phyloP scores from a whole-genome alignment of 2,113 vertebrate genomes.

The Dipodomys ordii region DNA sequence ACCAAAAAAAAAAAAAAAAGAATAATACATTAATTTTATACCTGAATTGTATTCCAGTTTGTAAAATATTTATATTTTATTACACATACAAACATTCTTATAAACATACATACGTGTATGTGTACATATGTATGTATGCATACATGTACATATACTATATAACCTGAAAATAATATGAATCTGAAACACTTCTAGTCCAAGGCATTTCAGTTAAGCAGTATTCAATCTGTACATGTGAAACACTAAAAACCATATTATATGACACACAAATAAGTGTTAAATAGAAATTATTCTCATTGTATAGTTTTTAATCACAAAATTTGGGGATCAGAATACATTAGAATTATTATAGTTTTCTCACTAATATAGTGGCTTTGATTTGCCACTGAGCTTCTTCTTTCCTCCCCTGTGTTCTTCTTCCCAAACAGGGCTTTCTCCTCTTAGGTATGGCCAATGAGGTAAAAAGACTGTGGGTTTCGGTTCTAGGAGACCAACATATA shows the following conservation, averaged over 20 bases:
- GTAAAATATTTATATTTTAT: no score
- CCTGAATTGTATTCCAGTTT: not conserved
- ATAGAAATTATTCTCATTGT: not conserved
- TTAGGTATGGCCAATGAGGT: constrained; percentile 32
- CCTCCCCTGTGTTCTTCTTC: not conserved
- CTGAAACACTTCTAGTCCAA: not conserved
- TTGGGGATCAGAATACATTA: not conserved
- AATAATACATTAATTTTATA: not conserved
- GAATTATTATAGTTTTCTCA: not conserved
- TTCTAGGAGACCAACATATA: not conserved
- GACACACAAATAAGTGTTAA: not conserved
- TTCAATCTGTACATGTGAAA: not conserved
- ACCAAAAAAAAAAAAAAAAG: no score
- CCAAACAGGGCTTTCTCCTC: not conserved
- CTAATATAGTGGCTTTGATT: not conserved
- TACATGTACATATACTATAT: not conserved
- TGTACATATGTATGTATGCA: not conserved
- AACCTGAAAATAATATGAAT: not conserved
- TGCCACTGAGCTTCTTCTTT: not conserved
- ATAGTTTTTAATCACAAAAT: constrained; percentile 9
- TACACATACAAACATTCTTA: no score
- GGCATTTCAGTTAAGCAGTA: not conserved
- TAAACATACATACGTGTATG: not conserved
- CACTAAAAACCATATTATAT: not conserved
- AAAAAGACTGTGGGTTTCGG: constrained; percentile 1